Percentiles rank a stretch among this genome's conserved stretches.
phyloP scores from a whole-genome alignment of 2,797 vertebrate species.

The Onychomys leucogaster region DNA sequence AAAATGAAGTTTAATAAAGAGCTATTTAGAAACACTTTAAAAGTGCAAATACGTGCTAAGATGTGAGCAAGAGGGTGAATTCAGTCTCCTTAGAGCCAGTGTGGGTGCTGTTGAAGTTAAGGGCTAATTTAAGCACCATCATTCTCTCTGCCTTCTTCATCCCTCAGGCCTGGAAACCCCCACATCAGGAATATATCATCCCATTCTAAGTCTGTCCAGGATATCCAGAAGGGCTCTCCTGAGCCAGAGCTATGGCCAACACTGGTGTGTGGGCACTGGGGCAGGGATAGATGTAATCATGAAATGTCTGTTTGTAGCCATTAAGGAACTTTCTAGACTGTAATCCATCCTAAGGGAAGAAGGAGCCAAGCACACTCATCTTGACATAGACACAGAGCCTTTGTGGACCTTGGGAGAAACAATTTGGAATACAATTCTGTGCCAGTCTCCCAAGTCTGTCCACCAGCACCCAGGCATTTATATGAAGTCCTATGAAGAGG shows the following conservation, averaged over 20 bases:
- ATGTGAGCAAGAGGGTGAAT: not conserved
- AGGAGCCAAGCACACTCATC: not conserved
- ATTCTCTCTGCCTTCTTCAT: not conserved
- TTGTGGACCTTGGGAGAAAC: not conserved
- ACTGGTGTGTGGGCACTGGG: not conserved
- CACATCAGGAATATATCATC: not conserved
- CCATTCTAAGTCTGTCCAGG: not conserved
- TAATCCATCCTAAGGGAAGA: not conserved
- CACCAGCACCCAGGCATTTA: too few species aligned
- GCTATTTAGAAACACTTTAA: not conserved
- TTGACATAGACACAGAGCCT: not conserved
- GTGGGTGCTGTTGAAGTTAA: not conserved
- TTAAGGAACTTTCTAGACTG: not conserved
- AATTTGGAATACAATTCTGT: not conserved
- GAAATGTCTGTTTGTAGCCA: not conserved
- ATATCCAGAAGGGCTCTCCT: not conserved
- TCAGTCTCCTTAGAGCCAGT: not conserved
- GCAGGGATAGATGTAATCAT: not conserved
- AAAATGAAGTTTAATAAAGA: slow-evolving; percentile 47
- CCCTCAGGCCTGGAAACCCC: not conserved
- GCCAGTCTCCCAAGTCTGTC: not conserved
- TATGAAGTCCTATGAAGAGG: not conserved
- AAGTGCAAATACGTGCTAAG: not conserved
- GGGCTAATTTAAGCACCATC: not conserved
- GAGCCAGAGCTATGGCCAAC: not conserved